Base-by-base conservation (phyloP, 2,797 vertebrate species). In the Leuciscus waleckii region DNA sequence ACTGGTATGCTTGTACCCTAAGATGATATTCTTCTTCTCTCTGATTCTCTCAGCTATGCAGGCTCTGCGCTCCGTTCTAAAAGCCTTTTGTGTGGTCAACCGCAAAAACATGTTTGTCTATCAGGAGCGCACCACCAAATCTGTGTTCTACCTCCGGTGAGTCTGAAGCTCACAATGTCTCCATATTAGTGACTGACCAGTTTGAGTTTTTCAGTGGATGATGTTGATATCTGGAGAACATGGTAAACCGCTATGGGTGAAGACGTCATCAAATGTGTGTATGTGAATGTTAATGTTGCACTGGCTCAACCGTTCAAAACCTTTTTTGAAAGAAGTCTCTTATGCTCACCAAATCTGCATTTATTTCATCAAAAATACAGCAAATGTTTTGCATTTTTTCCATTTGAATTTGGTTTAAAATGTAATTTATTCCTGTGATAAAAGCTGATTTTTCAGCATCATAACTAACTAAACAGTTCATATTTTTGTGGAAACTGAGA, bases 21-120 rank as follows among this genome's bases (percentile, higher is more conserved):
- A 32, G 8, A 32, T 51, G 16, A 46, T 19, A 13, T n/a, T 1
- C 1, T 82, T 78, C 21, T 26, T 54, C 19, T 49, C 43, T 87
- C 70, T 85, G 37, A 14, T 46, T 87, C 21, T 84, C 26, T 85
- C 90, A 99, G 98, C 98, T 9, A 99, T 99, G 87, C 98, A 97
- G 94, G 97, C 97, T 0, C 95, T 99, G 89, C 97, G 97, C 41
- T 98, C 98, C 0, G 98, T 99, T 90, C 96, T 99, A 85, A 99
- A 96, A 11, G 97, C 98, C 69, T 99, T 99, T 94, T 98, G 96
- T 2, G 97, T 99, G 89, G 97, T 96, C 87, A 99, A 99, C 95
- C 96, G 98, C 92, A 99, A 99, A 93, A 99, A 99, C 90, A 99
- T 99, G 98, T 99, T 99, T 90, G 98, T 99, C 83, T 99, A 99